phyloP scores from a whole-genome alignment of 2,797 vertebrate genomes.

The Rhadinocentrus ornatus region DNA sequence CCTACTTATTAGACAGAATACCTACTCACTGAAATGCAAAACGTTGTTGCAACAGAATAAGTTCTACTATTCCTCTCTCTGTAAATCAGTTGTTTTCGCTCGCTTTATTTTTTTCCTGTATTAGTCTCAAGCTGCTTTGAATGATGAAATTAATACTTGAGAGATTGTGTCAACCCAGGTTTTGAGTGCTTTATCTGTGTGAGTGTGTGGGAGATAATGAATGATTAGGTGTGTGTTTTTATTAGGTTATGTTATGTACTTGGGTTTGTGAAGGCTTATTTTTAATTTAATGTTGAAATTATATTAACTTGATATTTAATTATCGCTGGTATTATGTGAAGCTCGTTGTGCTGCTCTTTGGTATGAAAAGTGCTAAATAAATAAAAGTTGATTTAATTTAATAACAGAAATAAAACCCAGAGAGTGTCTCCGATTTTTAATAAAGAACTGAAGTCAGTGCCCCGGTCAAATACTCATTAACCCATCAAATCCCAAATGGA shows the following conservation, averaged over 20 bases:
- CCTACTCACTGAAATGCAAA: not conserved
- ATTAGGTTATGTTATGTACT: no score
- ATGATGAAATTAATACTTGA: not conserved
- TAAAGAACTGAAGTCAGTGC: conserved; percentile 33
- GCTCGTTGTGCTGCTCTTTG: no score
- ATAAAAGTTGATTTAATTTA: no score
- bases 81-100: not conserved
- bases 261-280: no score
- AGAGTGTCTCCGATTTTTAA: conserved; percentile 38
- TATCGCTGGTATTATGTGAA: no score
- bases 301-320: no score
- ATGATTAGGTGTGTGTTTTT: no score
- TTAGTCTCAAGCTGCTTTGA: not conserved
- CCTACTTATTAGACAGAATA: not conserved
- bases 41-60: not conserved
- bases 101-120: no score
- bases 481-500: conserved; percentile 48
- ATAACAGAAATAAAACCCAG: conserved; percentile 5
- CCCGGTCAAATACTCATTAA: conserved; percentile 60
- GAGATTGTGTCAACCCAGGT: not conserved
- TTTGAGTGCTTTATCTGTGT: no score
- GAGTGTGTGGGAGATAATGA: no score
- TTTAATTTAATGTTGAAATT: no score
- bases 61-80: not conserved
- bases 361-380: no score